phyloP scores from a whole-genome alignment of 2,113 vertebrate genomes.

The Neotragus moschatus region DNA sequence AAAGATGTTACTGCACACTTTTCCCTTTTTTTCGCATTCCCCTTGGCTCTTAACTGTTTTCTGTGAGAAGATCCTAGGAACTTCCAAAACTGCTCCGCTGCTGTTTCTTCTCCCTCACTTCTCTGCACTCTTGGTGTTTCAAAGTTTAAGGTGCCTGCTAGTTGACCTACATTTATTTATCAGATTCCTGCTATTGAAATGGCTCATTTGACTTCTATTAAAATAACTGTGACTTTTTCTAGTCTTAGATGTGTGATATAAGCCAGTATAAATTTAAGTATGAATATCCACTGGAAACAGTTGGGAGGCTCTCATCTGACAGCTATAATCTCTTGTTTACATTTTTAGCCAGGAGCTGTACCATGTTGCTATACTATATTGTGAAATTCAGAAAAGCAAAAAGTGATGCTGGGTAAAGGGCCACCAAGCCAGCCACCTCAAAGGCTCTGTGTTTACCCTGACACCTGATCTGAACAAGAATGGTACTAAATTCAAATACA shows the following conservation, averaged over 20 bases:
- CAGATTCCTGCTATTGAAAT: neutral
- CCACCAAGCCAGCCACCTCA: neutral
- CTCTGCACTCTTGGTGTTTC: neutral
- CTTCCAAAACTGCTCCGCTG: neutral
- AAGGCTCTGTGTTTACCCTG: neutral
- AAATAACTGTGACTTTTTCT: neutral
- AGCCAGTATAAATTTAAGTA: neutral
- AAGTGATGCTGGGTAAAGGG: constrained; percentile 27
- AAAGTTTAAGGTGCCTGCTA: neutral
- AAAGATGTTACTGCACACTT: neutral
- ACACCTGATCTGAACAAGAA: constrained; percentile 38
- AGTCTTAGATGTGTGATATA: neutral
- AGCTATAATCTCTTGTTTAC: constrained; percentile 4
- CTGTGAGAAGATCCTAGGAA: neutral
- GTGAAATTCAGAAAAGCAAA: constrained; percentile 25
- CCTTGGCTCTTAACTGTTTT: neutral
- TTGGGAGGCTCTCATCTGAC: constrained; percentile 31
- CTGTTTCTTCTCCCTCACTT: neutral
- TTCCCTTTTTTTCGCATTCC: neutral
- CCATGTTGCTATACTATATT: neutral
- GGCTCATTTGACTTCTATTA: neutral
- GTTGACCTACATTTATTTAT: neutral
- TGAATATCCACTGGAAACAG: neutral
- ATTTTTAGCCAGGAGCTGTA: constrained; percentile 23
- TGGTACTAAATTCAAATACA: neutral